Conservation (phyloP, 2,797 vertebrate genomes). For the Pseudocheirus occidentalis region DNA sequence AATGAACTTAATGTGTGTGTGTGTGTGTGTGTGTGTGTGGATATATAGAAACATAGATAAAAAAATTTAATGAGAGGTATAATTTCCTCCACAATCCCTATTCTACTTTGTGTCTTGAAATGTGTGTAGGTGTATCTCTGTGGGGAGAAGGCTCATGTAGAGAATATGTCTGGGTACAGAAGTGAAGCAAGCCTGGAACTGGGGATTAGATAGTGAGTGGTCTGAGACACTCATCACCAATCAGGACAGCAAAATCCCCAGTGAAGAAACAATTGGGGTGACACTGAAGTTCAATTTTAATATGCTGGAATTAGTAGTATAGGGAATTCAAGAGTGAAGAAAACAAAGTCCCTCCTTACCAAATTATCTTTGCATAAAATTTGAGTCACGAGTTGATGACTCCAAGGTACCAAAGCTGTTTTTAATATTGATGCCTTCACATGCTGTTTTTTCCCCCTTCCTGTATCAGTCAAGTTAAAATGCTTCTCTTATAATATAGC, state of each 20-base stretch:
- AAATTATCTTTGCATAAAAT: constrained; percentile 13
- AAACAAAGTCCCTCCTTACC: not conserved
- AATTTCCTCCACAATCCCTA: not conserved
- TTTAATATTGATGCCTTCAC: constrained; percentile 34
- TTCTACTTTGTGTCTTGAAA: not conserved
- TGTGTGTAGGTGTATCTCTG: not conserved
- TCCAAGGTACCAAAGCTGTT: constrained; percentile 46
- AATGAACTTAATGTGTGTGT: not conserved
- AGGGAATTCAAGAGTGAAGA: not conserved
- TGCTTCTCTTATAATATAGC: constrained; percentile 49
- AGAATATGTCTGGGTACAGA: not conserved
- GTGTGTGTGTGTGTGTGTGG: too few species aligned
- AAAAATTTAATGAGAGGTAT: not conserved
- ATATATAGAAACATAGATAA: too few species aligned
- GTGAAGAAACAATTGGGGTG: not conserved
- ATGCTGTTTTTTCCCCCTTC: constrained; percentile 19
- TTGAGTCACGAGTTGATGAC: not conserved
- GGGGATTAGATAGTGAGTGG: not conserved
- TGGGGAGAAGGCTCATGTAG: not conserved
- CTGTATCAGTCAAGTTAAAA: constrained; percentile 37
- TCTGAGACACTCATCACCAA: not conserved
- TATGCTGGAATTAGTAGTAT: not conserved
- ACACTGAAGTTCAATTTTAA: not conserved
- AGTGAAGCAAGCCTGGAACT: not conserved
- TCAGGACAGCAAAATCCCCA: not conserved